Percentiles rank a stretch among this genome's conserved stretches.
Evolutionary conservation across 2,888 invertebrate species (phyloP).

Genomic region (Macaria notata): DNA sequence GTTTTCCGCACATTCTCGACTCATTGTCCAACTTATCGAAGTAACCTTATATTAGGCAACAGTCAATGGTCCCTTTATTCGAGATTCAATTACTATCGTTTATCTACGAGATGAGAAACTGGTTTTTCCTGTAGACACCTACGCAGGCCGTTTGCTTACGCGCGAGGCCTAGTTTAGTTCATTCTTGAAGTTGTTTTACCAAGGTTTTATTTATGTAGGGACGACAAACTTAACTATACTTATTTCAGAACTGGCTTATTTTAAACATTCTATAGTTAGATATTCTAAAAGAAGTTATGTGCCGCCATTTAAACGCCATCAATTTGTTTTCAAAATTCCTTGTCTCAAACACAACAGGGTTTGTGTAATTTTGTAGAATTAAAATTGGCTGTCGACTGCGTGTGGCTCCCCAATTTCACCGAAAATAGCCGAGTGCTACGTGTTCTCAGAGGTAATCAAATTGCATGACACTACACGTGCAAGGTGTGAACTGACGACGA

Average conservation of each 20-base stretch:
- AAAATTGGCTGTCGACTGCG: constrained; percentile 34
- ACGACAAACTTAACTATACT: background rate
- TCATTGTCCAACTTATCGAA: constrained; percentile 6
- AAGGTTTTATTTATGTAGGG: constrained; percentile 5
- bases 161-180: constrained; percentile 17
- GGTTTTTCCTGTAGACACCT: constrained; percentile 30
- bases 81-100: constrained; percentile 11
- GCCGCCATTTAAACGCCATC: no score
- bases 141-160: constrained; percentile 21
- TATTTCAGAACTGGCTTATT: no score
- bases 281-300: no score
- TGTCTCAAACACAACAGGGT: constrained; percentile 11
- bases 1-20: constrained; percentile 15
- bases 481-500: constrained; percentile 70
- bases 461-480: constrained; percentile 71
- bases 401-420: constrained; percentile 47
- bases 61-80: constrained; percentile 11
- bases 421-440: constrained; percentile 54
- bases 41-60: constrained; percentile 8
- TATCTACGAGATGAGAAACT: constrained; percentile 29
- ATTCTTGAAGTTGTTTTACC: constrained; percentile 6
- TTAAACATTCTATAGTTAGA: no score
- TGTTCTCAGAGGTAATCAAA: constrained; percentile 65
- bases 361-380: constrained; percentile 36
- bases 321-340: background rate